phyloP scores from a whole-genome alignment of 2,797 vertebrate species.

The Eurystomus glaucurus region DNA sequence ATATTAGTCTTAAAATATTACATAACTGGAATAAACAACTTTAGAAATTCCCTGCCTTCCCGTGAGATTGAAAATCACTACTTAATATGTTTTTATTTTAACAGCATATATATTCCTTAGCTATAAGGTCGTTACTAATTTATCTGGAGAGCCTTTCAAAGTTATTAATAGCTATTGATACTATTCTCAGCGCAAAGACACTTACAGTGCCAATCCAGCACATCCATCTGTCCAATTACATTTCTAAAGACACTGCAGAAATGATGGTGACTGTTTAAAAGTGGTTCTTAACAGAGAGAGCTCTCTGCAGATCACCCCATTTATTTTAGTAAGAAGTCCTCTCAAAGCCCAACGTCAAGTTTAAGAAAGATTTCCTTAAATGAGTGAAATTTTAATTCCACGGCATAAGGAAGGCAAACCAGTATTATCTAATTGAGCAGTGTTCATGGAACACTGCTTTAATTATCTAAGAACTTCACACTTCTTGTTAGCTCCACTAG shows the following conservation, averaged over 20 bases:
- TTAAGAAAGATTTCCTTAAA: not conserved
- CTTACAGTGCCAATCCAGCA: slow-evolving; percentile 77
- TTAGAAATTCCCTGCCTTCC: not conserved
- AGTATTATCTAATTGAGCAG: not conserved
- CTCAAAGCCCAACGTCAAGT: not conserved
- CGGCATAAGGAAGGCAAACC: not conserved
- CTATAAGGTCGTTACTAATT: slow-evolving; percentile 59
- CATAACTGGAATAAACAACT: not conserved
- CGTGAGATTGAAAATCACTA: not conserved
- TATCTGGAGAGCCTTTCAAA: slow-evolving; percentile 67
- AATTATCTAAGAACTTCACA: not conserved
- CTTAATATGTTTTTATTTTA: not conserved
- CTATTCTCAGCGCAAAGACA: slow-evolving; percentile 80
- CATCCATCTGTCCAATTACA: slow-evolving; percentile 72
- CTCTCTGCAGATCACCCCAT: not conserved
- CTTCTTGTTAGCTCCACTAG: not conserved
- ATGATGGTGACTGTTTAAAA: not conserved
- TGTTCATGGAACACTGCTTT: not conserved
- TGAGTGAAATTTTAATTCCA: not conserved
- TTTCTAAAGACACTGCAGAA: slow-evolving; percentile 66
- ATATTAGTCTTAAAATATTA: not conserved
- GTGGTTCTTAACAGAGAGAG: not conserved
- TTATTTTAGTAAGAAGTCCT: not conserved
- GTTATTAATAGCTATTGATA: slow-evolving; percentile 80
- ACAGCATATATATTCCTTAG: not conserved